Conservation (phyloP, 1,140 invertebrate genomes). For the Solenopsis invicta region DNA sequence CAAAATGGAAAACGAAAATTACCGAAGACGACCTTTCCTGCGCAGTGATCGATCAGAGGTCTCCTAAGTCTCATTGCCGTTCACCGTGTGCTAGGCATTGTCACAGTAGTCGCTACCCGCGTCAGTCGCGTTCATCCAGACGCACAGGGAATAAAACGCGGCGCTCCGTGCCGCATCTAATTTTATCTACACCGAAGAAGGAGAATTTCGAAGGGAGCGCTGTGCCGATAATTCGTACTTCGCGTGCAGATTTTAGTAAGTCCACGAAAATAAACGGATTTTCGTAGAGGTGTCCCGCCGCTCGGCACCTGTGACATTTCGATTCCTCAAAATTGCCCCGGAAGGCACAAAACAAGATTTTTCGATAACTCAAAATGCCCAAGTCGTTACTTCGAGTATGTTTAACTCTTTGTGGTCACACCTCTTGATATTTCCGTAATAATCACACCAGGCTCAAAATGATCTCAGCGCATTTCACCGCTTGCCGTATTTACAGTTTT, state of each 20-base stretch:
- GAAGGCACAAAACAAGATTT: background rate
- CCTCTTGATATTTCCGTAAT: too few species aligned
- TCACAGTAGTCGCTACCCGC: constrained; percentile 30
- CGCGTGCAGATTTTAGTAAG: background rate
- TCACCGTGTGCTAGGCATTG: constrained; percentile 9
- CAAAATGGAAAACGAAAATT: background rate
- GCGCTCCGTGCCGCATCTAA: constrained; percentile 24
- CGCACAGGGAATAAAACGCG: background rate
- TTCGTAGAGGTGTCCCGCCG: background rate
- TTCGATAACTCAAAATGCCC: too few species aligned
- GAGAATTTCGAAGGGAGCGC: background rate
- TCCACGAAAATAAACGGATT: too few species aligned
- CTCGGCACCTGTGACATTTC: background rate
- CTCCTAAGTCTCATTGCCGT: constrained; percentile 8
- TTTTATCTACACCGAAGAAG: constrained; percentile 20
- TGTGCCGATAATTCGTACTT: background rate
- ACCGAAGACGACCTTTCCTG: constrained; percentile 1
- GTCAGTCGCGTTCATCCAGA: constrained; percentile 28
- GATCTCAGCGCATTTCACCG: too few species aligned
- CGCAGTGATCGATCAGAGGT: constrained; percentile 42
- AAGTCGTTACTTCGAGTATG: too few species aligned
- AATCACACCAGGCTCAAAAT: too few species aligned
- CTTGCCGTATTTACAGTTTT: too few species aligned
- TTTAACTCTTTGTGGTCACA: too few species aligned
- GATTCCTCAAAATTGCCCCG: background rate